Evolutionary conservation across 1,140 invertebrate species (phyloP).

Genomic region (Araneus ventricosus): DNA sequence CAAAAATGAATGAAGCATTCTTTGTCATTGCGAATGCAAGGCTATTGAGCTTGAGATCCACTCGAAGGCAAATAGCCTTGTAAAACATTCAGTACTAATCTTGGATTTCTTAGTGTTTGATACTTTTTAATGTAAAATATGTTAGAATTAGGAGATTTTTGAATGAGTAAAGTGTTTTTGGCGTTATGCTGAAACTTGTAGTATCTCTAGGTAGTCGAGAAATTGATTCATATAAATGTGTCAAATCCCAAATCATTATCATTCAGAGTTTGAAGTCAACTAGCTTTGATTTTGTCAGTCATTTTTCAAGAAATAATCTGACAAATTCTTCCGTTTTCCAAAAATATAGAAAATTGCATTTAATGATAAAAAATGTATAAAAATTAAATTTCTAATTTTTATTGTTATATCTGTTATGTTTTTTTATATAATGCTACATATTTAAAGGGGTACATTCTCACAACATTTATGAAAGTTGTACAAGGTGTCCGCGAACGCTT

Average conservation of each 20-base stretch:
- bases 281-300: not conserved
- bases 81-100: constrained; percentile 13
- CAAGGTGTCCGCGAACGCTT: too few species aligned
- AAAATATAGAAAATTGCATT: too few species aligned
- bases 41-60: constrained; percentile 33
- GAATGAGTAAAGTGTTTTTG: constrained; percentile 23
- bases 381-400: too few species aligned
- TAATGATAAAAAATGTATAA: too few species aligned
- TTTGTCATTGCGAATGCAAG: constrained; percentile 1
- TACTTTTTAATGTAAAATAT: constrained; percentile 61
- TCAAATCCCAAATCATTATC: constrained; percentile 19
- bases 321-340: not conserved
- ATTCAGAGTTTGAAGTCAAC: not conserved
- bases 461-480: too few species aligned
- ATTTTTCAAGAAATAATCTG: not conserved
- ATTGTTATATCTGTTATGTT: too few species aligned
- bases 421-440: too few species aligned
- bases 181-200: constrained; percentile 11
- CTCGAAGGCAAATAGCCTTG: constrained; percentile 2
- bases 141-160: constrained; percentile 48
- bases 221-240: not conserved
- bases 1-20: not conserved
- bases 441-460: too few species aligned
- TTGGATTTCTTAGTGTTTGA: constrained; percentile 56
- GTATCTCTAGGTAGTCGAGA: constrained; percentile 1